Evolutionary conservation across 92 coral and sea anemone species (phyloP).

Genomic region (Phenganax subtilis): DNA sequence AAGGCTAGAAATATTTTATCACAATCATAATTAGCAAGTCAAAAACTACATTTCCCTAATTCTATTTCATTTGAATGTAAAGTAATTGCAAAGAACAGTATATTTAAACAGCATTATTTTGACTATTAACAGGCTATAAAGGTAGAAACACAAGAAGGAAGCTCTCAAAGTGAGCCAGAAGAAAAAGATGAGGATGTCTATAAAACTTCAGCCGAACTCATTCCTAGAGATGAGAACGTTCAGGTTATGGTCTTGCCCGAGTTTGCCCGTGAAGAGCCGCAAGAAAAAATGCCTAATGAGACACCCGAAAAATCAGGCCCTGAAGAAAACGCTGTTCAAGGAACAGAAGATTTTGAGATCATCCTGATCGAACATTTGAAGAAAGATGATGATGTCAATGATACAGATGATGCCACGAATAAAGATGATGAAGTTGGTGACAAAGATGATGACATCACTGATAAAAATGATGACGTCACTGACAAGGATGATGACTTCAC

Average conservation of each 20-base stretch:
- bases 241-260: neutral
- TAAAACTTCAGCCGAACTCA: neutral
- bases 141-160: neutral
- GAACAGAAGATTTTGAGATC: neutral
- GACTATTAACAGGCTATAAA: too few relatives aligned
- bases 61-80: too few relatives aligned
- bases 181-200: neutral
- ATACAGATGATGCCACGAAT: neutral
- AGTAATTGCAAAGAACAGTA: too few relatives aligned
- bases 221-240: neutral
- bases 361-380: neutral
- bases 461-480: neutral
- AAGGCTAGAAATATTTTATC: too few relatives aligned
- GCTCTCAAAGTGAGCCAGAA: neutral
- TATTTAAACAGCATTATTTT: too few relatives aligned
- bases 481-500: neutral
- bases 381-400: conserved; percentile 5
- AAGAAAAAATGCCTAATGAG: neutral
- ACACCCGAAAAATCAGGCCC: neutral
- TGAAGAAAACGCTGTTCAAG: neutral
- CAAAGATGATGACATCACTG: neutral
- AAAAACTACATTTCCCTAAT: too few relatives aligned
- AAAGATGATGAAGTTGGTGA: neutral
- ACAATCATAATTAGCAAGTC: too few relatives aligned
- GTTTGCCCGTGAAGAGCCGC: neutral